These are phyloP conservation scores for Sinocyclocheilus grahami DNA, from an alignment of 2,113 vertebrate species.

Conservation along the genomic window DNA sequence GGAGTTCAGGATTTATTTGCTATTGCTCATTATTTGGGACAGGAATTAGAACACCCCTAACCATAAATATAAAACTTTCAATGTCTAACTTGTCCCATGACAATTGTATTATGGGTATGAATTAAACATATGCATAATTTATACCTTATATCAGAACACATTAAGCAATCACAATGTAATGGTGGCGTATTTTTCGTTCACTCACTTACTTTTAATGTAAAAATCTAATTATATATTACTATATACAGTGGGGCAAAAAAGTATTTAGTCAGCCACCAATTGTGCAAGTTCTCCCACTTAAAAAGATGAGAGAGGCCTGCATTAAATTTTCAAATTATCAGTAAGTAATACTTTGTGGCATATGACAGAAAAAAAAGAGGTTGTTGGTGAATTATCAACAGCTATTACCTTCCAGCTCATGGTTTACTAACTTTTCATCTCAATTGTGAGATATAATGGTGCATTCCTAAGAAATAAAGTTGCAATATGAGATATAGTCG, in stretches of 20 bases:
- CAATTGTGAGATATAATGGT: neutral
- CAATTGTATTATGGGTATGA: neutral
- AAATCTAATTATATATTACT: neutral
- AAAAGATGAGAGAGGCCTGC: no score
- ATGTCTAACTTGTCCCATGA: neutral
- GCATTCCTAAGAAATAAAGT: neutral
- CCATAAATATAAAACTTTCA: neutral
- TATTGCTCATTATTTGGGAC: neutral
- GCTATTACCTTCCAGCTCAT: neutral
- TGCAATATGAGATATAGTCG: neutral
- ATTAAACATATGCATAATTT: neutral
- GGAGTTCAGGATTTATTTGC: neutral
- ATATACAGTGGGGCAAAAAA: no score
- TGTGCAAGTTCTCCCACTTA: no score
- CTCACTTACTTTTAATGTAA: neutral
- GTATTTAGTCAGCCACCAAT: no score
- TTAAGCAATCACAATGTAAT: neutral
- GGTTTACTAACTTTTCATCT: neutral
- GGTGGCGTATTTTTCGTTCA: neutral
- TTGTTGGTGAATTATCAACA: neutral
- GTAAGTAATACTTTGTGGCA: neutral
- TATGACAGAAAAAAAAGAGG: no score
- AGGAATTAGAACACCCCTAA: neutral
- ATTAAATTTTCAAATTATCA: no score
- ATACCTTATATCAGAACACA: slow-evolving; percentile 14